Conservation (phyloP, 2,113 vertebrate genomes). For the Lanius ludovicianus region DNA sequence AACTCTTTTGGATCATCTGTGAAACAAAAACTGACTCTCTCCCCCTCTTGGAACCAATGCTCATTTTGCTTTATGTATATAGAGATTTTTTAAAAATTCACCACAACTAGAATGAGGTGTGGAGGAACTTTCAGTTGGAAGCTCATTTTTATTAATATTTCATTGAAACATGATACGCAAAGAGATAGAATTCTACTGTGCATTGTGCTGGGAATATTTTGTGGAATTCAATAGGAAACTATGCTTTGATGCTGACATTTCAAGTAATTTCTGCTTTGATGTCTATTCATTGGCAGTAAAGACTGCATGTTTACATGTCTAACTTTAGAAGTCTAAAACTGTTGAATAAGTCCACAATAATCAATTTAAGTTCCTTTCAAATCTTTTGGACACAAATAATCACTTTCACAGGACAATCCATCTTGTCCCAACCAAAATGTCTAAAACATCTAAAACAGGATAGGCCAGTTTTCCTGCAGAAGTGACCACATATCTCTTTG, state of each 20-base stretch:
- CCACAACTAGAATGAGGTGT: not conserved
- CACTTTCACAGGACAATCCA: not conserved
- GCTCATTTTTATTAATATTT: not conserved
- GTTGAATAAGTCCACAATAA: not conserved
- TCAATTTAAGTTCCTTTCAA: not conserved
- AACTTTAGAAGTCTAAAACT: not conserved
- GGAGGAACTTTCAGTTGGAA: not conserved
- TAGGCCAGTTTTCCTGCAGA: not conserved
- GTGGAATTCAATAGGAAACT: not conserved
- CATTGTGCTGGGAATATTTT: not conserved
- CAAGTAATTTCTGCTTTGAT: not conserved
- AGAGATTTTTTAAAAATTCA: not conserved
- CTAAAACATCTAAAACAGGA: not conserved
- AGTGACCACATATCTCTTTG: accelerated
- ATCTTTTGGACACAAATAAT: not conserved
- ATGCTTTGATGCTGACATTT: not conserved
- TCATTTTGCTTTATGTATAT: not conserved
- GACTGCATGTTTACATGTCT: not conserved
- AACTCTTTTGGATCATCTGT: not conserved
- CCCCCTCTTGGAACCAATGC: not conserved
- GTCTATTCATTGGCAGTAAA: not conserved
- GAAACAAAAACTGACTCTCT: not conserved
- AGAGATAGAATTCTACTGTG: not conserved
- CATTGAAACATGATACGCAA: not conserved
- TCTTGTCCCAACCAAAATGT: not conserved